A percentile compares a stretch with the other conserved stretches of the same genome.
phyloP scores from a whole-genome alignment of 1,140 invertebrate genomes.

The Berghia stephanieae region DNA sequence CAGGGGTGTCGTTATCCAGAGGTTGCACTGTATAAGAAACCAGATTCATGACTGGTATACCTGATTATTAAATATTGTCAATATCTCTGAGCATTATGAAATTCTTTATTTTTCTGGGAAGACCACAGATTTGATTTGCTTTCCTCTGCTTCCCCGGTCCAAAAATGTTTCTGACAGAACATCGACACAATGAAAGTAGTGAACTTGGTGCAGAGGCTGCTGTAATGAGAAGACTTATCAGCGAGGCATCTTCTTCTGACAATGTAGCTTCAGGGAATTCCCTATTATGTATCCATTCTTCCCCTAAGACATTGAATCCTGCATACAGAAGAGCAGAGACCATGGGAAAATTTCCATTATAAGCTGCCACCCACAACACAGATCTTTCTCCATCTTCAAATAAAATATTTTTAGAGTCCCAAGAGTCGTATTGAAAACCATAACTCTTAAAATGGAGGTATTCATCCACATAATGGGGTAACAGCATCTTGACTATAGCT shows the following conservation, averaged over 20 bases:
- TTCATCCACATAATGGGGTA: slow-evolving; percentile 47
- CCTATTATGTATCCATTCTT: slow-evolving; percentile 46
- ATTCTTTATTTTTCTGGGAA: slow-evolving; percentile 48
- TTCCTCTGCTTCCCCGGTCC: slow-evolving; percentile 32
- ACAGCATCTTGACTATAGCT: slow-evolving; percentile 46
- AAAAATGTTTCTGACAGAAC: slow-evolving; percentile 41
- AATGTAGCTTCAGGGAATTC: slow-evolving; percentile 30
- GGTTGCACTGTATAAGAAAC: too few relatives aligned
- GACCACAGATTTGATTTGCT: slow-evolving; percentile 39
- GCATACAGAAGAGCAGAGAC: slow-evolving; percentile 42
- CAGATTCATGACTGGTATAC: too few relatives aligned
- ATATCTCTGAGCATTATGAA: slow-evolving; percentile 45
- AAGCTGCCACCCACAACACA: slow-evolving; percentile 50
- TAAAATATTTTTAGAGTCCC: slow-evolving; percentile 36
- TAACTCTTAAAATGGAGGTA: slow-evolving; percentile 39
- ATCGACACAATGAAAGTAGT: slow-evolving; percentile 46
- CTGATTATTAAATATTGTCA: too few relatives aligned
- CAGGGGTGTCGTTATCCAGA: too few relatives aligned
- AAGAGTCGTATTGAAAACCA: slow-evolving; percentile 53
- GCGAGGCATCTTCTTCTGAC: slow-evolving; percentile 16
- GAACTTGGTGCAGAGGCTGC: slow-evolving; percentile 40
- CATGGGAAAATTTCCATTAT: slow-evolving; percentile 35
- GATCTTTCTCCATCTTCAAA: slow-evolving; percentile 42
- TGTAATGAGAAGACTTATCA: slow-evolving; percentile 37
- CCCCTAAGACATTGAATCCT: slow-evolving; percentile 48